A percentile compares a stretch with the other conserved stretches of the same genome.
Evolutionary conservation across 1,140 invertebrate genomes (phyloP).

Genomic region (Ooceraea biroi): DNA sequence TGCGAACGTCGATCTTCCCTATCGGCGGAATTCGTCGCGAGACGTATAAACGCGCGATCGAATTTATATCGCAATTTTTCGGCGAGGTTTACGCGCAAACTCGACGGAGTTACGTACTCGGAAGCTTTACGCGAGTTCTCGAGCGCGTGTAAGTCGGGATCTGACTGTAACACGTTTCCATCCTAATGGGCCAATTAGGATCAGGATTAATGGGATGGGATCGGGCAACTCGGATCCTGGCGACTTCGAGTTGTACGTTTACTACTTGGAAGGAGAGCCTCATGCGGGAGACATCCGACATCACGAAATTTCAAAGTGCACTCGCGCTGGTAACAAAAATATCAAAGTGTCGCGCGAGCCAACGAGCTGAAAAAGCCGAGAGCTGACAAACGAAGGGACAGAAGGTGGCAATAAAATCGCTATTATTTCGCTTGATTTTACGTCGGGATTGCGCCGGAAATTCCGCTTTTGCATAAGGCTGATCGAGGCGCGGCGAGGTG

Average conservation of each 20-base stretch:
- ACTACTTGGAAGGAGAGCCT: constrained; percentile 1
- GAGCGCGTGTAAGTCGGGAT: constrained; percentile 37
- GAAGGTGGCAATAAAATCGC: neutral
- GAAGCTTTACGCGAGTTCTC: constrained; percentile 1
- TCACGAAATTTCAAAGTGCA: neutral
- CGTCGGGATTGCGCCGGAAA: neutral
- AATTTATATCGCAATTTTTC: constrained; percentile 56
- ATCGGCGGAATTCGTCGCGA: constrained; percentile 31
- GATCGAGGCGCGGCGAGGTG: neutral
- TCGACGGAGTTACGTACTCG: constrained; percentile 14
- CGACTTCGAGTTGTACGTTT: constrained; percentile 9
- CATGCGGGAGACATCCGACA: neutral
- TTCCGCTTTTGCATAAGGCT: neutral
- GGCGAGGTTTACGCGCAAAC: constrained; percentile 16
- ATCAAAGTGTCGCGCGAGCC: neutral
- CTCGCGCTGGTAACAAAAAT: neutral
- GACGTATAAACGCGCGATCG: constrained; percentile 23
- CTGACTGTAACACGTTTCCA: neutral
- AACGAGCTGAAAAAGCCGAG: no score
- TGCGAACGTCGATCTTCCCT: constrained; percentile 23
- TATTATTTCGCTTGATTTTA: neutral
- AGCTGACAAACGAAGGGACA: no score
- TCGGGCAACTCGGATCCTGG: constrained; percentile 19
- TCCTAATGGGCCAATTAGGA: constrained; percentile 55
- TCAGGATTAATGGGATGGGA: constrained; percentile 51